Evolutionary conservation across 2,797 vertebrate species (phyloP).

Genomic region (Cossypha dichroa): DNA sequence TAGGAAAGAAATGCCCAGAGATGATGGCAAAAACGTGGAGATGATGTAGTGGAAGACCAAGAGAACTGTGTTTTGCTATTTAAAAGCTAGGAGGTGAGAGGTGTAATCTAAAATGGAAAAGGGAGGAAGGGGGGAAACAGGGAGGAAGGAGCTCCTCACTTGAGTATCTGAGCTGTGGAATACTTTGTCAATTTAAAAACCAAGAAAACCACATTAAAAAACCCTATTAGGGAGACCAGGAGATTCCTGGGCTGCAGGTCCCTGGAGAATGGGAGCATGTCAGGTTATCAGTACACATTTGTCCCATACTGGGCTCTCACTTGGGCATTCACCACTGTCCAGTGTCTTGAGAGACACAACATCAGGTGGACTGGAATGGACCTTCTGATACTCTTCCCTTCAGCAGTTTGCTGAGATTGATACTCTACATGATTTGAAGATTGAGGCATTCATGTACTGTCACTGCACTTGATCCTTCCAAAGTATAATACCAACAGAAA

Average conservation of each 20-base stretch:
- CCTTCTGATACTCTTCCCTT: background rate
- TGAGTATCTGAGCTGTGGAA: background rate
- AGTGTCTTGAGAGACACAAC: background rate
- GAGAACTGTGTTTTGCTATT: background rate
- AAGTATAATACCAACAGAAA: background rate
- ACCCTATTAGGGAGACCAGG: rapidly evolving
- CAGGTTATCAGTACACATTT: background rate
- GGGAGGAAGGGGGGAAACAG: background rate
- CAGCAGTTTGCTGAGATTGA: background rate
- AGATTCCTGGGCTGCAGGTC: background rate
- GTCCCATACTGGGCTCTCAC: background rate
- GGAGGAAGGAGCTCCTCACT: background rate
- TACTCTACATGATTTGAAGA: background rate
- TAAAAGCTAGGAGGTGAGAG: background rate
- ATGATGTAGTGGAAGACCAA: background rate
- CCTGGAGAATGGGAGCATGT: background rate
- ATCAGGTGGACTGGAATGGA: background rate
- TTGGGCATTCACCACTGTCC: background rate
- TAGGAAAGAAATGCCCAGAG: background rate
- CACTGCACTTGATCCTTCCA: background rate
- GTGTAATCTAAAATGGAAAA: background rate
- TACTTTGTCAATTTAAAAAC: background rate
- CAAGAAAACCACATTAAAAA: background rate
- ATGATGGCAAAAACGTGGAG: rapidly evolving
- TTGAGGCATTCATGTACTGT: background rate